Percentiles rank a stretch among this genome's conserved stretches.
phyloP scores from a whole-genome alignment of 2,797 vertebrate species.

The Ataeniobius toweri region DNA sequence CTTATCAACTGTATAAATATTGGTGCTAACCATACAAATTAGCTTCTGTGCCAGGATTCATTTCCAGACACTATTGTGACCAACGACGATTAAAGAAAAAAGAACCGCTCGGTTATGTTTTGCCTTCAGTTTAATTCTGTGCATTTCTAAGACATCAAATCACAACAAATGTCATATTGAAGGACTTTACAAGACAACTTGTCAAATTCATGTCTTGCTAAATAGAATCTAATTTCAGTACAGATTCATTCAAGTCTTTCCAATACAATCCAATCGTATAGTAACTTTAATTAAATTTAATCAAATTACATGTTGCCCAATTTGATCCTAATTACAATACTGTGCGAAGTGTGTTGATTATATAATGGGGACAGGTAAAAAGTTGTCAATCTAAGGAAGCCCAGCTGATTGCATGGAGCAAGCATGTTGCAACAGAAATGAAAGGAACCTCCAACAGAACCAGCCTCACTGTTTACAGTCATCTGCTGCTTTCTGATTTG shows the following conservation, averaged over 20 bases:
- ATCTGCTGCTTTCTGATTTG: neutral
- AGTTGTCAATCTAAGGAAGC: too few relatives aligned
- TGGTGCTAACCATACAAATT: neutral
- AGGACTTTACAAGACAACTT: neutral
- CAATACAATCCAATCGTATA: neutral
- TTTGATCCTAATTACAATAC: neutral
- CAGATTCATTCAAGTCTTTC: neutral
- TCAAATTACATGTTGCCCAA: neutral
- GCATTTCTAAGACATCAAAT: neutral
- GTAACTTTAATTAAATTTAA: neutral
- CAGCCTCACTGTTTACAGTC: neutral
- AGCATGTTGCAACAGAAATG: neutral
- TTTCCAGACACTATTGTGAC: neutral
- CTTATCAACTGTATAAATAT: too few relatives aligned
- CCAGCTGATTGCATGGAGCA: neutral
- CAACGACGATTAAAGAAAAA: too few relatives aligned
- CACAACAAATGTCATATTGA: neutral
- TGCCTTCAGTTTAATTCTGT: too few relatives aligned
- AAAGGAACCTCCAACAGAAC: neutral
- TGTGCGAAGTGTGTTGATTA: neutral
- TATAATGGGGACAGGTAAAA: neutral
- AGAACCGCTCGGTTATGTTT: too few relatives aligned
- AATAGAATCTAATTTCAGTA: neutral
- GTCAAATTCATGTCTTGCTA: neutral
- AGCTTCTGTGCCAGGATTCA: neutral